Evolutionary conservation across 53 echinoderm and acorn worm species (phyloP).

Genomic region (Henricia sp.): DNA sequence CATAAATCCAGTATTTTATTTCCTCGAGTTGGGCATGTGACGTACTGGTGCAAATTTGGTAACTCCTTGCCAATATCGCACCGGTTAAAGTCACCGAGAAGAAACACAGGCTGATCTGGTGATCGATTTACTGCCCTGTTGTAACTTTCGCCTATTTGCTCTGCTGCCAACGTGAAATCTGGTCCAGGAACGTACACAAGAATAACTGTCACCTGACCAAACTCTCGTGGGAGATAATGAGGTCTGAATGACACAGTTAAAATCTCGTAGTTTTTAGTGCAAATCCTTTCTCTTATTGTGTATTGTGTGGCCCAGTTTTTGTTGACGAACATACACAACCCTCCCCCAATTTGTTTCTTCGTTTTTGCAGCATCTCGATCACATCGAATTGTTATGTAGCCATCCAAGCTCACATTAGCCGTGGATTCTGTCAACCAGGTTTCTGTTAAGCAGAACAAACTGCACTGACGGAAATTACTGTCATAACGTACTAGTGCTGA

Average conservation of each 20-base stretch:
- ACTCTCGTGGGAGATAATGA: conserved; percentile 69
- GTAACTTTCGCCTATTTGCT: conserved; percentile 23
- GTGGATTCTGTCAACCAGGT: conserved; percentile 50
- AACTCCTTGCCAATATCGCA: conserved; percentile 29
- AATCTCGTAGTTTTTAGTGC: conserved; percentile 27
- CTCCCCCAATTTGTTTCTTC: conserved; percentile 33
- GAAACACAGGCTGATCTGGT: conserved; percentile 54
- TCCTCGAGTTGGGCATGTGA: conserved; percentile 38
- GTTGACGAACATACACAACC: conserved; percentile 31
- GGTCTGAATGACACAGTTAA: conserved; percentile 45
- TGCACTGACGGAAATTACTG: conserved; percentile 32
- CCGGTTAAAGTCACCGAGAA: conserved; percentile 66
- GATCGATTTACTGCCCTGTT: conserved; percentile 35
- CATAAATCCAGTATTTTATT: conserved; percentile 64
- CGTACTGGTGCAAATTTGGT: conserved; percentile 51
- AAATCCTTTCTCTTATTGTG: conserved; percentile 3
- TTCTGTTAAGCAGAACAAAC: conserved; percentile 55
- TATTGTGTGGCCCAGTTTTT: conserved; percentile 18
- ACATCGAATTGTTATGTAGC: not conserved
- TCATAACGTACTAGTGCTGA: not conserved
- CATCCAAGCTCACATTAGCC: conserved; percentile 18
- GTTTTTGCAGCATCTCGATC: conserved; percentile 32
- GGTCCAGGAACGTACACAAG: conserved; percentile 62
- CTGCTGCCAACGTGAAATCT: conserved; percentile 37
- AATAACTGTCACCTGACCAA: conserved; percentile 58